Base-by-base conservation (phyloP, 2,888 invertebrate genomes). In the Drosophila anceps region DNA sequence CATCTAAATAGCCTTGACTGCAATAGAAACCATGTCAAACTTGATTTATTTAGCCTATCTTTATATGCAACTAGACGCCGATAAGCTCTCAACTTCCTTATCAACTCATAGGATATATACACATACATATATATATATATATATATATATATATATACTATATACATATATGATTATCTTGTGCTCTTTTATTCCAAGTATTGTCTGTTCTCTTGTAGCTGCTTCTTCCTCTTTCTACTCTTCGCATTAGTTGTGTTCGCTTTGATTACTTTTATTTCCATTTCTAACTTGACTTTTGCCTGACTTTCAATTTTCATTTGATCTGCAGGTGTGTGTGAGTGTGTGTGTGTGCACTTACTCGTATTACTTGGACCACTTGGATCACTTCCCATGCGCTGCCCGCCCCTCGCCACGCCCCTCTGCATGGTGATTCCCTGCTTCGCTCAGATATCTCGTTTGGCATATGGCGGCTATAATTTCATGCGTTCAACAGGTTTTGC, bases 401-500 rank as follows among this genome's bases (percentile, higher is more conserved):
- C 10, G 9, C 24, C 10, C 43, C 37, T n/a, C 41, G n/a, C 43
- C 9, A 20, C 18, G 5, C 12, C 24, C 15, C 41, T 43, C 10
- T 68, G 24, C 35, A 33, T 13, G 8, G 51, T 15, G 4, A 8
- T 13, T 51, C 18, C 51, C 51, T 20, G 13, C 15, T 35, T 37
- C 24, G 20, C 29, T 24, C 33, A 53, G 55, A 60, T 50, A 79
- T 74, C 79, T 69, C 12, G 75, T 73, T 74, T 69, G 57, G 46
- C 48, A 72, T 66, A 71, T 75, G 63, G 50, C 64, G 74, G 60
- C 62, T 76, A 74, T 80, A 66, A 67, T 79, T 82, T 79, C 69
- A 79, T 69, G 58, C 72, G 73, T 43, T 51, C 60, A 79, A 84
- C 88, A 69, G 83, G 88, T 88, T 87, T 83, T 75, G 69, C 43